phyloP scores from a whole-genome alignment of 2,797 vertebrate species.

The Rhyacichthys aspro region DNA sequence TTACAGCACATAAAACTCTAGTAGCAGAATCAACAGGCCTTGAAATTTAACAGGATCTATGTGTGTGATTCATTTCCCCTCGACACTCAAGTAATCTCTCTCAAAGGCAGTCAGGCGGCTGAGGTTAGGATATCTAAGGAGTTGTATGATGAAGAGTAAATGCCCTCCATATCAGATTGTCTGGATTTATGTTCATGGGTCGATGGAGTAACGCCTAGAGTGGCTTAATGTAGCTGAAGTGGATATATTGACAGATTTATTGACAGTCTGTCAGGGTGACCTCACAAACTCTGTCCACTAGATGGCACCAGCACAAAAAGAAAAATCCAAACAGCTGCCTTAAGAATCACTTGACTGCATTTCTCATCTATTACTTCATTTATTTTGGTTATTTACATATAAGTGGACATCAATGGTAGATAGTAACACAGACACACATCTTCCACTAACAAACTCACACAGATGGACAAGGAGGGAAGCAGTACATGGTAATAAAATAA shows the following conservation, averaged over 20 bases:
- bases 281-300: slow-evolving; percentile 61
- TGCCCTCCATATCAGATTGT: slow-evolving; percentile 50
- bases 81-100: slow-evolving; percentile 19
- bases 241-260: slow-evolving; percentile 72
- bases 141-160: slow-evolving; percentile 45
- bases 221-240: slow-evolving; percentile 65
- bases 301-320: slow-evolving; percentile 59
- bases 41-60: slow-evolving; percentile 24
- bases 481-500: slow-evolving; percentile 42
- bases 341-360: slow-evolving; percentile 29
- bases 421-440: slow-evolving; percentile 36
- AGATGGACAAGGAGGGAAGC: slow-evolving; percentile 41
- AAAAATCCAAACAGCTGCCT: not conserved
- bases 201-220: slow-evolving; percentile 50
- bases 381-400: slow-evolving; percentile 76
- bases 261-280: slow-evolving; percentile 59
- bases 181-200: slow-evolving; percentile 60
- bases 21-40: slow-evolving; percentile 21
- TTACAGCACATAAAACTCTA: slow-evolving; percentile 13
- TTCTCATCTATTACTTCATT: no score
- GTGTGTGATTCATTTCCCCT: slow-evolving; percentile 35
- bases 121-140: slow-evolving; percentile 52
- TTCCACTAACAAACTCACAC: slow-evolving; percentile 52
- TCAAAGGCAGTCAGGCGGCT: slow-evolving; percentile 32
- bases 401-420: slow-evolving; percentile 47